These are phyloP conservation scores for Scaptomyza flava DNA, from an alignment of 2,888 invertebrate genomes.

Conservation along the genomic window DNA sequence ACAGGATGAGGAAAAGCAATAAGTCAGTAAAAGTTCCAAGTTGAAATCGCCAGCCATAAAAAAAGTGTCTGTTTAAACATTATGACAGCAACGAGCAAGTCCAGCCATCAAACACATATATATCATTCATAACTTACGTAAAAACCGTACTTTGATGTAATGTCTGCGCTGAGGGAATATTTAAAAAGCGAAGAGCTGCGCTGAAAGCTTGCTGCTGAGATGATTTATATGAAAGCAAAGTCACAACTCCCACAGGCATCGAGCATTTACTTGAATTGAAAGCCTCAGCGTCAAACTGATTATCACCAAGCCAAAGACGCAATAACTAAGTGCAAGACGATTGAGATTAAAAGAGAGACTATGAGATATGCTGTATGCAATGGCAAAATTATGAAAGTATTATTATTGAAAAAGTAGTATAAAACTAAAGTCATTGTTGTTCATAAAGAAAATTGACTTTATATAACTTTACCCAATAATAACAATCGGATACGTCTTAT, in stretches of 20 bases:
- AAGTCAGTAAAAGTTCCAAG: slow-evolving; percentile 49
- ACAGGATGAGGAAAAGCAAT: slow-evolving; percentile 36
- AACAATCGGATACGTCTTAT: not conserved
- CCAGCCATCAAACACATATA: slow-evolving; percentile 21
- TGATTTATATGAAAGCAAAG: slow-evolving; percentile 64
- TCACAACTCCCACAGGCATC: slow-evolving; percentile 54
- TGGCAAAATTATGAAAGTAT: not conserved
- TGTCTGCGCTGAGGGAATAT: slow-evolving; percentile 63
- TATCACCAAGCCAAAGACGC: slow-evolving; percentile 31
- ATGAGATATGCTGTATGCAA: slow-evolving; percentile 4
- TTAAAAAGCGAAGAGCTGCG: slow-evolving; percentile 48
- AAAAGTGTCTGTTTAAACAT: slow-evolving; percentile 73
- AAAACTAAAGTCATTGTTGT: too few species aligned
- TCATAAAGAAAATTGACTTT: too few species aligned
- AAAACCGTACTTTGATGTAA: slow-evolving; percentile 43
- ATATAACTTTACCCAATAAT: not conserved
- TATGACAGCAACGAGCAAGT: slow-evolving; percentile 54
- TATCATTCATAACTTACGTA: slow-evolving; percentile 8
- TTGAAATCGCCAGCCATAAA: slow-evolving; percentile 51
- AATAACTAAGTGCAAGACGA: not conserved
- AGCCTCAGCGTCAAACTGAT: slow-evolving; percentile 48
- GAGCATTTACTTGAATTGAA: slow-evolving; percentile 46
- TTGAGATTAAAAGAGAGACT: not conserved
- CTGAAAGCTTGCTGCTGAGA: slow-evolving; percentile 47
- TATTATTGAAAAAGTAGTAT: too few species aligned